phyloP scores from a whole-genome alignment of 1,140 invertebrate species.

The Diabrotica virgifera region DNA sequence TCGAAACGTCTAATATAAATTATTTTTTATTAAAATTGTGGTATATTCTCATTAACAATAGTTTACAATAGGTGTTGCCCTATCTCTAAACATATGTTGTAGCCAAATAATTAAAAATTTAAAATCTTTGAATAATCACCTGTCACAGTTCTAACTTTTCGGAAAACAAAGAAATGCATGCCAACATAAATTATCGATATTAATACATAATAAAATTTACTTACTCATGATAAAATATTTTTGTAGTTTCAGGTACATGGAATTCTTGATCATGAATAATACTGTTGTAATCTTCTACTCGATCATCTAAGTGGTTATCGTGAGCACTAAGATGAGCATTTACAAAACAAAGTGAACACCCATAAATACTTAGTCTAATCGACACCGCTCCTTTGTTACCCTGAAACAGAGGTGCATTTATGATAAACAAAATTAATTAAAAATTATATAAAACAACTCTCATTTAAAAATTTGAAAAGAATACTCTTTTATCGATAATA shows the following conservation, averaged over 20 bases:
- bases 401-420: slow-evolving; percentile 54
- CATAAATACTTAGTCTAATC: slow-evolving; percentile 80
- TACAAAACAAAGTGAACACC: slow-evolving; percentile 81
- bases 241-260: slow-evolving; percentile 67
- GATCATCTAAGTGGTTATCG: slow-evolving; percentile 72
- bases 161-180: too few species aligned
- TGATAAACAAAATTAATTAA: neutral
- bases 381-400: slow-evolving; percentile 94
- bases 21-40: too few species aligned
- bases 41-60: too few species aligned
- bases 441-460: neutral
- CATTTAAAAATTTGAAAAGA: neutral
- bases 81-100: too few species aligned
- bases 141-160: too few species aligned
- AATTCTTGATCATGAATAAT: slow-evolving; percentile 74
- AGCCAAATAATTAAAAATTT: too few species aligned
- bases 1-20: too few species aligned
- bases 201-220: slow-evolving; percentile 35
- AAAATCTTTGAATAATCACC: too few species aligned
- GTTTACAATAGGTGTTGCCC: too few species aligned
- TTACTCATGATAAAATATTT: slow-evolving; percentile 90
- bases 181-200: too few species aligned
- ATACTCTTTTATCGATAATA: too few species aligned
- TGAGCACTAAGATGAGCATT: slow-evolving; percentile 89
- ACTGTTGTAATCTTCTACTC: slow-evolving; percentile 82